A percentile compares a stretch with the other conserved stretches of the same genome.
Conservation (phyloP, 2,113 vertebrate species). For the Irena cyanogastra region DNA sequence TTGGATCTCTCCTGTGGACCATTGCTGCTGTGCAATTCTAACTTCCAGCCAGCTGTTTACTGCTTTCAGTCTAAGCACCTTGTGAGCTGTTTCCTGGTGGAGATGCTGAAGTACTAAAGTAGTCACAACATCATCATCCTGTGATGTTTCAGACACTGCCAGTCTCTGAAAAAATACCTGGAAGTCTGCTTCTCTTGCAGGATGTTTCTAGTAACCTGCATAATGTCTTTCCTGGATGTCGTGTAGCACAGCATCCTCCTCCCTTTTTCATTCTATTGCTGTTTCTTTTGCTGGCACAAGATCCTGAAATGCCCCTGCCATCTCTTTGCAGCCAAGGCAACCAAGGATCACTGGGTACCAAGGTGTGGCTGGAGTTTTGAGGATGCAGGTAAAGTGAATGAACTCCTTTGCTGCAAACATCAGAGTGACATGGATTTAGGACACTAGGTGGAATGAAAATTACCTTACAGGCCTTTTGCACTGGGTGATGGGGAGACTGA, state of each 20-base stretch:
- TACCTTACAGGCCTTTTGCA: not conserved
- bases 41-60: not conserved
- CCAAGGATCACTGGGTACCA: not conserved
- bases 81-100: not conserved
- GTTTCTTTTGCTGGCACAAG: not conserved
- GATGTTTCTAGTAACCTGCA: not conserved
- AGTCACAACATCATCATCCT: not conserved
- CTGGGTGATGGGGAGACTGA: not conserved
- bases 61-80: not conserved
- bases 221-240: not conserved
- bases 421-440: not conserved
- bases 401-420: not conserved
- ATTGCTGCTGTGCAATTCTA: not conserved
- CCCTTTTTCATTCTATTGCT: not conserved
- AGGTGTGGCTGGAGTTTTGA: not conserved
- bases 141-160: not conserved
- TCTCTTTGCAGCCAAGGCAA: conserved; percentile 7
- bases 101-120: not conserved
- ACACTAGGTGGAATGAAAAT: not conserved
- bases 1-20: not conserved
- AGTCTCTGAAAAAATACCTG: not conserved
- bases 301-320: not conserved
- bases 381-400: not conserved
- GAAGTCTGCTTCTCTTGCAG: not conserved
- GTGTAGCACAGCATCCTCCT: not conserved